Evolutionary conservation across 2,797 vertebrate genomes (phyloP), one percentile per base, ranked within the genome.

Genomic region (Rhynchonycteris naso): DNA sequence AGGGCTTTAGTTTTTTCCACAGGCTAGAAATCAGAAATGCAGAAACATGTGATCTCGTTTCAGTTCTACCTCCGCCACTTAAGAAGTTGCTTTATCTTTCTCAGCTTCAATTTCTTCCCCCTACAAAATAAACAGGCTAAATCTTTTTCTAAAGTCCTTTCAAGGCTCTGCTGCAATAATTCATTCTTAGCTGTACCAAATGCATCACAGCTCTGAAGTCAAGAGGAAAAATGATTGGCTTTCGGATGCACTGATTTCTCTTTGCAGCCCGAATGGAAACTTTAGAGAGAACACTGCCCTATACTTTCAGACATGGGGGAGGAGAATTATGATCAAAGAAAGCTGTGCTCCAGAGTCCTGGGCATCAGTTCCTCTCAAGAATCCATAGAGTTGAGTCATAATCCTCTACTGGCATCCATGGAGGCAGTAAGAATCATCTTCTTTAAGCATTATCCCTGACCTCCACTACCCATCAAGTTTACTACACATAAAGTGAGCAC

Each of bases 191-290:
- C 43, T 87, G 24, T 10, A 4, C 80, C 38, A 72, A 63, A 38
- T 76, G 13, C 30, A 91, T 91, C 71, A 75, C 18, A 91, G 68
- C 7, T 72, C 74, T 89, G 69, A 96, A 95, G 22, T 30, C 69
- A 63, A 95, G 65, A 93, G 59, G n/a, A 68, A 80, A 78, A 86
- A 52, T 35, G 30, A 65, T 68, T 68, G 74, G 35, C 38, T 88
- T 50, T 85, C 78, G 81, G 71, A 52, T 13, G 38, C 38, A 59
- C 76, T 76, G 26, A 71, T 54, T 93, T 74, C 22, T 86, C 58
- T 86, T 80, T 35, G 47, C 43, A 95, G 50, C 33, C 68, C 4
- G 6, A 95, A 68, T 56, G 22, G 38, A 95, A 93, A 76, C 18
- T 93, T 75, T 24, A 52, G 47, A 33, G 78, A 95, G 28, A 52